Conservation (phyloP, 1,140 invertebrate genomes). For the Listronotus oregonensis region DNA sequence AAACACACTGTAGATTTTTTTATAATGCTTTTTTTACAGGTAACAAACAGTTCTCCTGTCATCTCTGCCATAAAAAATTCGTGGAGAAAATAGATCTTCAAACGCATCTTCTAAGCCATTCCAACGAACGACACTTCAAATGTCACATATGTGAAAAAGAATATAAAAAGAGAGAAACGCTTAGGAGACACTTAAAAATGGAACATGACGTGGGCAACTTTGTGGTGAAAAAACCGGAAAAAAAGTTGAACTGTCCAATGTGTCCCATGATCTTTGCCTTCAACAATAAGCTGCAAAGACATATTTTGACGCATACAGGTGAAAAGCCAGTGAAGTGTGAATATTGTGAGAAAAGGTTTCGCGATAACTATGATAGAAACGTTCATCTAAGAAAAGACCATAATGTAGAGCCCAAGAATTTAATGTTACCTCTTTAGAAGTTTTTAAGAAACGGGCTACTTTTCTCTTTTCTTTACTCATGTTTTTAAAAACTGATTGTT, state of each 20-base stretch:
- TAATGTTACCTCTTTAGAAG: not conserved
- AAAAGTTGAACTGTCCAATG: slow-evolving; percentile 27
- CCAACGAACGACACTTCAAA: slow-evolving; percentile 93
- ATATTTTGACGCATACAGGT: slow-evolving; percentile 31
- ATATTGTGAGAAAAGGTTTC: slow-evolving; percentile 30
- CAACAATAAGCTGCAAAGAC: slow-evolving; percentile 34
- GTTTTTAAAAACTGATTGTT: no score
- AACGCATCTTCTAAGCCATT: slow-evolving; percentile 95
- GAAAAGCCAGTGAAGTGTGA: slow-evolving; percentile 29
- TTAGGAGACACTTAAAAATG: slow-evolving; percentile 26
- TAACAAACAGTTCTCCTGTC: slow-evolving; percentile 65
- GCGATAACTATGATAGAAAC: slow-evolving; percentile 33
- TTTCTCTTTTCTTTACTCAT: no score
- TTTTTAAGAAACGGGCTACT: no score
- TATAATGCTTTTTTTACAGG: slow-evolving; percentile 2
- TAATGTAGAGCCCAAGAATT: slow-evolving; percentile 28
- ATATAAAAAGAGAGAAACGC: slow-evolving; percentile 30
- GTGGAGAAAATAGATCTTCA: slow-evolving; percentile 97
- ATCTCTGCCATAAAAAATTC: slow-evolving; percentile 96
- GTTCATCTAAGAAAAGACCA: slow-evolving; percentile 27
- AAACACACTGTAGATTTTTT: no score
- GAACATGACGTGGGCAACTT: slow-evolving; percentile 30
- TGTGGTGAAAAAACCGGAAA: slow-evolving; percentile 23
- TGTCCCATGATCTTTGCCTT: slow-evolving; percentile 34
- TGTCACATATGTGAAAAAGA: slow-evolving; percentile 88